These are phyloP conservation scores for Hydropotes inermis DNA, from an alignment of 2,113 vertebrate genomes.

Conservation along the genomic window DNA sequence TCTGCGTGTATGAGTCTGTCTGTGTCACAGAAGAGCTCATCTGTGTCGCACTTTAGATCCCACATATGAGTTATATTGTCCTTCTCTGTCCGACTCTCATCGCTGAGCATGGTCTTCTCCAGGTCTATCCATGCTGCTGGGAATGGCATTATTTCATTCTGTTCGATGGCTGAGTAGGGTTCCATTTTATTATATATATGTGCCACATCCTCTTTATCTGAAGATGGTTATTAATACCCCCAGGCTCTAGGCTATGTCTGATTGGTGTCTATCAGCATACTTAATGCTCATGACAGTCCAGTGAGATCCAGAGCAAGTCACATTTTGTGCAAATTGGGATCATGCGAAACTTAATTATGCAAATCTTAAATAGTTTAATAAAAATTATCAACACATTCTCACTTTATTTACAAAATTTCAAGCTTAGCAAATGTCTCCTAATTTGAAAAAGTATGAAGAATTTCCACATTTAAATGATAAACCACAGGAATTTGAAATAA, in stretches of 20 bases:
- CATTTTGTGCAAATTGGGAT: slow-evolving; percentile 34
- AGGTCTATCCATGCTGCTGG: background rate
- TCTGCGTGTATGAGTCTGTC: background rate
- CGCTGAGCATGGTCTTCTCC: background rate
- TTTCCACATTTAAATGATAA: background rate
- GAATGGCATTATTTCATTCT: background rate
- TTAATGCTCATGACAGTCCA: background rate
- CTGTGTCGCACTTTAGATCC: too few species aligned
- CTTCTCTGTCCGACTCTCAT: background rate
- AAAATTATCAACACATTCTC: slow-evolving; percentile 30
- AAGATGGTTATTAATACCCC: slow-evolving; percentile 13
- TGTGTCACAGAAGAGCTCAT: background rate
- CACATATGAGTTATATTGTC: background rate
- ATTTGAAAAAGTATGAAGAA: background rate
- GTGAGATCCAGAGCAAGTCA: background rate
- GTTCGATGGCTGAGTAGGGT: background rate
- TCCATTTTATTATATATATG: background rate
- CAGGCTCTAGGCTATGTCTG: background rate
- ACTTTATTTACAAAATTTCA: slow-evolving; percentile 50
- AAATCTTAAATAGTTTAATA: background rate
- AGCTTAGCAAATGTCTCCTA: background rate
- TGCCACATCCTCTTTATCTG: background rate
- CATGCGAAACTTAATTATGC: slow-evolving; percentile 25
- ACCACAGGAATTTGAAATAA: background rate
- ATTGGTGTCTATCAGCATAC: background rate